These are phyloP conservation scores for Cordylochernes scorpioides DNA, from an alignment of 2,888 invertebrate genomes.

Conservation along the genomic window DNA sequence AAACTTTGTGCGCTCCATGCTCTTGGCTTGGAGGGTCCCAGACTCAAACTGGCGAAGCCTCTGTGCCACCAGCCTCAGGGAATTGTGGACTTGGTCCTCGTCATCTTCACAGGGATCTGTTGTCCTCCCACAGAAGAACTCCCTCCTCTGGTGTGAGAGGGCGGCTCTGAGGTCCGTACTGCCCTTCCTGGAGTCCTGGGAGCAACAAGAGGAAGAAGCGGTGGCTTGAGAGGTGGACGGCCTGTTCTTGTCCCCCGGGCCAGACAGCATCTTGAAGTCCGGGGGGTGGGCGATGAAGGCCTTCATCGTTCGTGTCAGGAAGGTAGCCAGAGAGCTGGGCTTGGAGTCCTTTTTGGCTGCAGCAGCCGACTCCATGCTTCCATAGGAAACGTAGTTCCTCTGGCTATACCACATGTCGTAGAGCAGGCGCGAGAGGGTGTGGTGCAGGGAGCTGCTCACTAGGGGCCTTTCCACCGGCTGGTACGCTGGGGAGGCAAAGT, in stretches of 20 bases:
- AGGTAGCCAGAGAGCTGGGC: conserved; percentile 1
- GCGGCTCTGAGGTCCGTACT: background rate
- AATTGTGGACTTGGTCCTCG: background rate
- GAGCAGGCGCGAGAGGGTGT: conserved; percentile 1
- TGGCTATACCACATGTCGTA: conserved; percentile 2
- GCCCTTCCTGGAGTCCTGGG: no score
- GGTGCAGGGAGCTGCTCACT: conserved; percentile 20
- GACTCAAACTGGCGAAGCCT: conserved; percentile 45
- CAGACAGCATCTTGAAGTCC: background rate
- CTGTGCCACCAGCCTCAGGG: conserved; percentile 38
- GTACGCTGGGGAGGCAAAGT: conserved; percentile 67
- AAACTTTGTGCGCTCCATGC: conserved; percentile 20
- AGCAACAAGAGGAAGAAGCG: background rate
- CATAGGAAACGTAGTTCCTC: background rate
- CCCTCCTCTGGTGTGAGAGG: no score
- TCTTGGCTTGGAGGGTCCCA: conserved; percentile 22
- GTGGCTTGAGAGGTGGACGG: background rate
- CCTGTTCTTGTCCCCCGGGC: background rate
- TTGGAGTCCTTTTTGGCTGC: background rate
- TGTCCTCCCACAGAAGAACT: background rate
- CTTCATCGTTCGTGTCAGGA: conserved; percentile 3
- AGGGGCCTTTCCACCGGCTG: conserved; percentile 51
- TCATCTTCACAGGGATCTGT: background rate
- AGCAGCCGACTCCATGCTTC: background rate
- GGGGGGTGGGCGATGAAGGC: conserved; percentile 1